Base-by-base conservation (phyloP, 1,140 invertebrate species). In the Teleopsis dalmanni region DNA sequence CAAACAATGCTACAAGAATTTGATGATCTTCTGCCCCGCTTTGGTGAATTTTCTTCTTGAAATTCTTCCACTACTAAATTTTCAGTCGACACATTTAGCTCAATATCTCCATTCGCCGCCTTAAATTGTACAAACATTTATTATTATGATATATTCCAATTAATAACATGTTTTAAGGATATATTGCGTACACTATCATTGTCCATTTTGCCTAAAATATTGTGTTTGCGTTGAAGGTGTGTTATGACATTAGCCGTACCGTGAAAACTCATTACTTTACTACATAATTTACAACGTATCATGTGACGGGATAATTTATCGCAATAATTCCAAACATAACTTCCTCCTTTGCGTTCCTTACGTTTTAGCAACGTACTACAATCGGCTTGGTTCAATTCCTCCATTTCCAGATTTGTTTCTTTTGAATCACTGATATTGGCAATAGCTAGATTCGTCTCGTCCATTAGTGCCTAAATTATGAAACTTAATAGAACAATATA, bases 171-270 rank as follows among this genome's bases (percentile, higher is more conserved):
- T 13, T 18, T 16, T 14, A 5, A 3, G 1, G 0, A 37, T 41
- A 19, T 13, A 40, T 35, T 26, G n/a, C 26, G 34, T 26, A 16
- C 6, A 41, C 22, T 16, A 18, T 48, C 36, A 26, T 29, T 27
- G 4, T 27, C 51, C 3, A 36, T 18, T 14, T 60, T 46, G 5
- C 54, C 60, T 23, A 54, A 31, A 13, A 62, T 58, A 38, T 55
- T 52, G 29, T 62, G 60, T 13, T 45, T 41, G 1, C 58, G 51
- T 21, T 60, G 56, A 10, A 62, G 40, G 47, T 62, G 60, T 13
- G 58, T 60, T n/a, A 62, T 62, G 10, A 60, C 55, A 40, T 62
- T 62, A 4, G 60, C 60, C 1, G 60, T 62, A n/a, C 60, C 60
- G 46, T 62, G 60, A 37, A 58, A 62, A 3, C 50, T 52, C 60